Evolutionary conservation across 1,140 invertebrate species (phyloP).

Genomic region (Drosophila equinoxialis): DNA sequence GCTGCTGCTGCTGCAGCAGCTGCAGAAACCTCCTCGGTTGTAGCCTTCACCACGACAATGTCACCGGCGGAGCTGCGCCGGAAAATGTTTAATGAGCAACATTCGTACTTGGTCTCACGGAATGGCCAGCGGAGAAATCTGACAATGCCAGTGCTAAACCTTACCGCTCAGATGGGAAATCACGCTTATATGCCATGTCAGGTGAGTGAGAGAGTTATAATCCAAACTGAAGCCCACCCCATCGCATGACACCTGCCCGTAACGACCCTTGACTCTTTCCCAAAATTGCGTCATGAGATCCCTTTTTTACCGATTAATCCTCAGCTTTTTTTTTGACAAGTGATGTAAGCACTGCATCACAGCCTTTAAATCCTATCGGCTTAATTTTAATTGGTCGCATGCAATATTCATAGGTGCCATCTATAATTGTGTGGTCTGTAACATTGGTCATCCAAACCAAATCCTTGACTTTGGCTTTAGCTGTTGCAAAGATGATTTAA

Average conservation of each 20-base stretch:
- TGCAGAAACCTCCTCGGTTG: slow-evolving; percentile 46
- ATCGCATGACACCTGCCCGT: no score
- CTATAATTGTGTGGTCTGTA: neutral
- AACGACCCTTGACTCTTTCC: neutral
- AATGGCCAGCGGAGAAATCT: slow-evolving; percentile 57
- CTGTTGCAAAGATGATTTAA: no score
- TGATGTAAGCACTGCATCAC: slow-evolving; percentile 2
- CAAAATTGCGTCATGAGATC: neutral
- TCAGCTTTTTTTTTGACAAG: neutral
- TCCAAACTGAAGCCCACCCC: neutral
- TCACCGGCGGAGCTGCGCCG: slow-evolving; percentile 64
- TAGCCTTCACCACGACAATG: slow-evolving; percentile 47
- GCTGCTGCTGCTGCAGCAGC: slow-evolving; percentile 38
- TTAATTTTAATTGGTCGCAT: slow-evolving; percentile 4
- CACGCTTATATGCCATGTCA: slow-evolving; percentile 94
- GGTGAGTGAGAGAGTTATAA: slow-evolving; percentile 83
- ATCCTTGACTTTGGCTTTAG: neutral
- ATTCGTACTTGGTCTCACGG: slow-evolving; percentile 62
- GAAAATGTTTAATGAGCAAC: slow-evolving; percentile 71
- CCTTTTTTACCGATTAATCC: neutral
- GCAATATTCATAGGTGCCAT: neutral
- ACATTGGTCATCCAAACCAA: neutral
- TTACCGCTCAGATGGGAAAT: slow-evolving; percentile 93
- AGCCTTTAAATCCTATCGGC: neutral
- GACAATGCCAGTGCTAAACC: slow-evolving; percentile 85